Evolutionary conservation across 2,113 vertebrate species (phyloP).

Genomic region (Lophotis ruficrista): DNA sequence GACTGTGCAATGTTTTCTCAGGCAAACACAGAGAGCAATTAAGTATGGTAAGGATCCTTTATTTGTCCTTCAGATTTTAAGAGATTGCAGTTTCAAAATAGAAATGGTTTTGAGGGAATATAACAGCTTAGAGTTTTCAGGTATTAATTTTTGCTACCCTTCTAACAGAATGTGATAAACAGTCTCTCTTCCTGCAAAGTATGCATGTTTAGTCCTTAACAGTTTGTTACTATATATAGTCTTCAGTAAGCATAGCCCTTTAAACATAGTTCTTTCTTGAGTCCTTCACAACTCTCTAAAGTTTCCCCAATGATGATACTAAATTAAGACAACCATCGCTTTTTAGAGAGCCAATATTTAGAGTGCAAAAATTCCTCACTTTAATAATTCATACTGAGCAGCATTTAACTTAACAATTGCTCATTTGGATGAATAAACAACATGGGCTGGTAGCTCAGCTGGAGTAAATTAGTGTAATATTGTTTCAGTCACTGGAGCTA

Average conservation of each 20-base stretch:
- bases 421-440: conserved; percentile 20
- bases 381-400: conserved; percentile 16
- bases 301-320: neutral
- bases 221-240: neutral
- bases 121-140: neutral
- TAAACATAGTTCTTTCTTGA: neutral
- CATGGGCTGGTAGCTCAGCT: neutral
- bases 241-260: neutral
- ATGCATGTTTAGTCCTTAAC: neutral
- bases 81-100: neutral
- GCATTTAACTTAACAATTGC: neutral
- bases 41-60: neutral
- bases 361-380: neutral
- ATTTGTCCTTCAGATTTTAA: neutral
- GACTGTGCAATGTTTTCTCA: neutral
- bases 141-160: neutral
- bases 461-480: neutral
- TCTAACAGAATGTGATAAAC: neutral
- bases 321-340: neutral
- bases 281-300: neutral
- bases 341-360: neutral
- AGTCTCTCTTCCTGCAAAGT: neutral
- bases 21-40: neutral
- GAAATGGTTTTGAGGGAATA: neutral
- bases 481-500: neutral